Conservation (phyloP, 2,797 vertebrate species). For the Oreochromis grahami region DNA sequence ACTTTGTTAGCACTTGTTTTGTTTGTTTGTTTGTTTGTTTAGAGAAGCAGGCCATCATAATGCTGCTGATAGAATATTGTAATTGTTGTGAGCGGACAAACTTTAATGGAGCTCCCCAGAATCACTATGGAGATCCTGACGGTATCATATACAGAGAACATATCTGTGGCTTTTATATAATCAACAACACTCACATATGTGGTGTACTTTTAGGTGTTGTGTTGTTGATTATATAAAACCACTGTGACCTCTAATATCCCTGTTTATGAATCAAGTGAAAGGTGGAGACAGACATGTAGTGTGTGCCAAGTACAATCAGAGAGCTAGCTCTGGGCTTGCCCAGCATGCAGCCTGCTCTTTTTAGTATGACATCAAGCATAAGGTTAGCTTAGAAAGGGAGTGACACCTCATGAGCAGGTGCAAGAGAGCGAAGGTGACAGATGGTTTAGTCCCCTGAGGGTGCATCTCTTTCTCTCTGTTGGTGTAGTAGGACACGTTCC, state of each 20-base stretch:
- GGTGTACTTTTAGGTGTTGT: neutral
- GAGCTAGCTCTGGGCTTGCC: neutral
- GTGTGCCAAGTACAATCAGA: neutral
- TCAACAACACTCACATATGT: neutral
- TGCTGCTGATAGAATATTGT: conserved; percentile 35
- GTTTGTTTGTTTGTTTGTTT: neutral
- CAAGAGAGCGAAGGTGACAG: conserved; percentile 45
- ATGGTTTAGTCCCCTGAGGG: conserved; percentile 44
- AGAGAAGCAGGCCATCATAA: neutral
- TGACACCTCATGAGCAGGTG: conserved; percentile 51
- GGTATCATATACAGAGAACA: conserved; percentile 28
- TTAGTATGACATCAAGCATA: conserved; percentile 53
- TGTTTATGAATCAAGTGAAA: conserved; percentile 4
- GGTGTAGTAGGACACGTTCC: neutral
- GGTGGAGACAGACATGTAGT: neutral
- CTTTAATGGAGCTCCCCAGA: conserved; percentile 48
- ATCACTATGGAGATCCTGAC: conserved; percentile 31
- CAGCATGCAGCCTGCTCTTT: conserved; percentile 19
- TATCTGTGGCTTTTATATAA: neutral
- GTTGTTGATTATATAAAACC: neutral
- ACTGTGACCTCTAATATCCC: neutral
- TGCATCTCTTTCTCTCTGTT: neutral
- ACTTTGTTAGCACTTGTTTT: neutral
- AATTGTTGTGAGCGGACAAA: conserved; percentile 41
- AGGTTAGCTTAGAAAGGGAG: conserved; percentile 22